Conservation (phyloP, 2,113 vertebrate genomes). For the Eupsittula cactorum region DNA sequence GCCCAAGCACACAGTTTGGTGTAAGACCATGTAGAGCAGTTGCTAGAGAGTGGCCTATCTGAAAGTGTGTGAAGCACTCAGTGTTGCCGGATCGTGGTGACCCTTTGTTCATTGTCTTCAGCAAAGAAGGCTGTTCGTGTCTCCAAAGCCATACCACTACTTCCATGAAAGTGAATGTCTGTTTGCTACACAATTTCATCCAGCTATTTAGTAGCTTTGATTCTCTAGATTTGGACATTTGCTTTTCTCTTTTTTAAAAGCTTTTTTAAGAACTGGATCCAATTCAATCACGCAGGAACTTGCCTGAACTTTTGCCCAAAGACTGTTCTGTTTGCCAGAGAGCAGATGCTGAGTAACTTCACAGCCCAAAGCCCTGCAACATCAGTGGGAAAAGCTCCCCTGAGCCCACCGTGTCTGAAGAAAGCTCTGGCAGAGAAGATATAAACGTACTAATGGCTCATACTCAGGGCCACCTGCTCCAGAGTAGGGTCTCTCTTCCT, state of each 20-base stretch:
- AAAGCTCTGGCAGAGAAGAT: not conserved
- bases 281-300: not conserved
- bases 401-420: not conserved
- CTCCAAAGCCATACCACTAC: not conserved
- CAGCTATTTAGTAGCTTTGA: not conserved
- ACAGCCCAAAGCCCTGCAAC: not conserved
- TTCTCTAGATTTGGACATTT: not conserved
- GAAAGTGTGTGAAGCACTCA: not conserved
- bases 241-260: not conserved
- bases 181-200: not conserved
- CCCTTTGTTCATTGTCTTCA: not conserved
- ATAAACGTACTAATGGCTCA: not conserved
- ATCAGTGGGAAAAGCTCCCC: not conserved
- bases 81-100: not conserved
- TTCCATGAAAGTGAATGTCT: not conserved
- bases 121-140: not conserved
- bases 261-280: not conserved
- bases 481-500: not conserved
- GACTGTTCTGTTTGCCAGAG: not conserved
- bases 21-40: not conserved
- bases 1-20: not conserved
- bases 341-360: not conserved
- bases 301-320: not conserved
- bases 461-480: not conserved
- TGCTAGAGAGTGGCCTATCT: not conserved